Conservation (phyloP, 2,113 vertebrate species). For the Salvelinus fontinalis region DNA sequence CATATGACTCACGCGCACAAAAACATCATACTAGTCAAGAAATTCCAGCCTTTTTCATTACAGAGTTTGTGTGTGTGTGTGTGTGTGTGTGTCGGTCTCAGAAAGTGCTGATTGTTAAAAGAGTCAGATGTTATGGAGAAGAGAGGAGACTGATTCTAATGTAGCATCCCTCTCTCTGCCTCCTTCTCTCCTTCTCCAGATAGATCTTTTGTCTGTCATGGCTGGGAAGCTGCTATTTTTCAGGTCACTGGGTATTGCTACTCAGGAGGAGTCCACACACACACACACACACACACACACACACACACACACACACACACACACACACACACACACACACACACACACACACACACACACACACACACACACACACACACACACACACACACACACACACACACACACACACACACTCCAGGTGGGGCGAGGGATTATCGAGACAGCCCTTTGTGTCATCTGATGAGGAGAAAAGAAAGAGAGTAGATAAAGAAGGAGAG, state of each 20-base stretch:
- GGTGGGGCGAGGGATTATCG: slow-evolving; percentile 47
- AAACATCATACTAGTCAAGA: no score
- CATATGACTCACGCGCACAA: background rate
- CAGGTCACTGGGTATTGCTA: no score
- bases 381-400: background rate
- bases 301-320: no score
- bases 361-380: background rate
- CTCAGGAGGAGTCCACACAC: background rate
- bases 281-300: no score
- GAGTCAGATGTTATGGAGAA: no score
- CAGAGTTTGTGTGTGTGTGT: background rate
- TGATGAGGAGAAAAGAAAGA: slow-evolving; percentile 31
- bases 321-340: background rate
- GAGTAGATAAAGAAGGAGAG: background rate
- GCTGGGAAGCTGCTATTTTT: no score
- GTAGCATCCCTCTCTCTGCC: no score
- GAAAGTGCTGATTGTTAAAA: no score
- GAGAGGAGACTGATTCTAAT: no score
- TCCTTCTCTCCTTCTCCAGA: no score
- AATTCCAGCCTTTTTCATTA: background rate
- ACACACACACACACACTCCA: slow-evolving; percentile 5
- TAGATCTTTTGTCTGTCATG: no score
- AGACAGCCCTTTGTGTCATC: slow-evolving; percentile 35
- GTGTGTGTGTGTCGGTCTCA: background rate
- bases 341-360: background rate